Evolutionary conservation across 2,797 vertebrate genomes (phyloP).

Genomic region (Leuciscus waleckii): DNA sequence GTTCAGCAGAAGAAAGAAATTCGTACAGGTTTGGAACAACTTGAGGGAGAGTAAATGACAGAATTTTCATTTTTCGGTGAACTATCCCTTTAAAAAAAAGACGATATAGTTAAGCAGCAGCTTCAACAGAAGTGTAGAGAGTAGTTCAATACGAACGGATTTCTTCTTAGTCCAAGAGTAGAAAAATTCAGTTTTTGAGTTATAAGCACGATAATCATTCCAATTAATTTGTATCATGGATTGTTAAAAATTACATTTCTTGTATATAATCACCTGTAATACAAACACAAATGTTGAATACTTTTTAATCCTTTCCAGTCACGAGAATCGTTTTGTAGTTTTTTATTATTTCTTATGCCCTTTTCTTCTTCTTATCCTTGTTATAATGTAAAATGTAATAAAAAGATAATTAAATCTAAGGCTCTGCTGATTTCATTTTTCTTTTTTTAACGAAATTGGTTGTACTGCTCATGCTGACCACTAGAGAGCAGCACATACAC

Average conservation of each 20-base stretch:
- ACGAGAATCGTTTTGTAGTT: not conserved
- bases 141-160: not conserved
- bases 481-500: slow-evolving; percentile 40
- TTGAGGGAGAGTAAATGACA: no score
- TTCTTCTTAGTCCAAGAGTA: not conserved
- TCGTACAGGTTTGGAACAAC: no score
- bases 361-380: not conserved
- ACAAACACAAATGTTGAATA: slow-evolving; percentile 3
- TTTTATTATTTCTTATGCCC: not conserved
- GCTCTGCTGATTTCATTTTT: not conserved
- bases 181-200: not conserved
- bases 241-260: not conserved
- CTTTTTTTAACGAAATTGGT: not conserved
- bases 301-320: not conserved
- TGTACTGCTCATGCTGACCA: slow-evolving; percentile 1
- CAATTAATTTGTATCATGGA: not conserved
- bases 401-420: not conserved
- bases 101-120: no score
- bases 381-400: slow-evolving; percentile 42
- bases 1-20: no score
- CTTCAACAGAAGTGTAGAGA: not conserved
- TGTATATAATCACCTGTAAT: not conserved
- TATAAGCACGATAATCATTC: not conserved
- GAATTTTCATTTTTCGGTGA: no score
- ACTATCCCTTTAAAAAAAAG: no score